A percentile compares a stretch with the other conserved stretches of the same genome.
phyloP scores from a whole-genome alignment of 2,797 vertebrate genomes.

The Cottoperca gobio region DNA sequence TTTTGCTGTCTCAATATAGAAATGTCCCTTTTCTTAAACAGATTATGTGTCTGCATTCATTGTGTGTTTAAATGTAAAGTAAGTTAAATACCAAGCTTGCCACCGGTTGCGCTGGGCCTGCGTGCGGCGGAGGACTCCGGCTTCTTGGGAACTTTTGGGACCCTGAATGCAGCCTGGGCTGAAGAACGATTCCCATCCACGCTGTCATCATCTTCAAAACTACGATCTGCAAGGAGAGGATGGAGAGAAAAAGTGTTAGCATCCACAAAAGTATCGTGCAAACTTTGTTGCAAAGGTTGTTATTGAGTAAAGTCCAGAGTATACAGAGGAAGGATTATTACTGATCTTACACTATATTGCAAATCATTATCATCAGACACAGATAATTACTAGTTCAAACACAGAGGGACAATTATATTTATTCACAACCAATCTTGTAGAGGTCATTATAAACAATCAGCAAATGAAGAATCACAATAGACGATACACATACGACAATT shows the following conservation, averaged over 20 bases:
- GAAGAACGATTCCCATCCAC: slow-evolving; percentile 96
- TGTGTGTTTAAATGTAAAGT: slow-evolving; percentile 4
- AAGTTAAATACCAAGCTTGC: slow-evolving; percentile 89
- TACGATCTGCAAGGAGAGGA: slow-evolving; percentile 88
- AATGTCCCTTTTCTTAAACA: background rate
- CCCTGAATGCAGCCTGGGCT: slow-evolving; percentile 93
- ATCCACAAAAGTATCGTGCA: background rate
- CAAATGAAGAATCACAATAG: background rate
- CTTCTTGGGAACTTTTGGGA: slow-evolving; percentile 95
- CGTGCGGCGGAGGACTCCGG: slow-evolving; percentile 90
- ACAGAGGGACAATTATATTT: background rate
- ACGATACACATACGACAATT: background rate
- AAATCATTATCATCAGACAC: background rate
- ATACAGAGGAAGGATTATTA: background rate
- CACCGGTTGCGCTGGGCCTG: slow-evolving; percentile 90
- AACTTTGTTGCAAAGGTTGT: background rate
- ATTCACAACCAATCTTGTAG: background rate
- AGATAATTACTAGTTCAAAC: background rate
- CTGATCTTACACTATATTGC: background rate
- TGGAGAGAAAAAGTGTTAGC: slow-evolving; percentile 4
- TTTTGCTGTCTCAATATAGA: no score
- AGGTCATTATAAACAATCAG: background rate
- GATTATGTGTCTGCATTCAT: background rate
- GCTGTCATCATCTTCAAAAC: slow-evolving; percentile 97
- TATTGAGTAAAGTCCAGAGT: background rate